Evolutionary conservation across 2,888 invertebrate genomes (phyloP), one percentile per base, ranked within the genome.

Genomic region (Spialia ferax): DNA sequence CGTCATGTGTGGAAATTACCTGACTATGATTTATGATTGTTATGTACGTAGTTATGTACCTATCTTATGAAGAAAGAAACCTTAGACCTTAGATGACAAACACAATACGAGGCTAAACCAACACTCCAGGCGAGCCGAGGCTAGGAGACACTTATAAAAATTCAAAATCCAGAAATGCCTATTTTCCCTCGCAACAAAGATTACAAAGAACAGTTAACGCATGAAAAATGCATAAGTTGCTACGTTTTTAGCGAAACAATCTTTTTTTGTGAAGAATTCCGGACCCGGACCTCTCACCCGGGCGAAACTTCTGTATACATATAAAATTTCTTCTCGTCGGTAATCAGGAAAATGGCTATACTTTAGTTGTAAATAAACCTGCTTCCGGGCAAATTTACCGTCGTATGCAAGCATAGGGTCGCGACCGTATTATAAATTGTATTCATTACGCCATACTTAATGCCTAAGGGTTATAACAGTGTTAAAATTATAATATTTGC

Each of bases 141-240:
- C 11, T 22, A 50, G 13, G 8, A 23, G 29, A 4, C 18, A n/a
- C 45, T 50, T 20, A 11, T 6, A 22, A 50, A 10, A 18, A 20
- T 48, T 48, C 11, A 22, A 50, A 50, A 11, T 23, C 50, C 11
- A 11, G 42, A 42, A 23, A 52, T n/a, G 23, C 11, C 22, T 20
- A 5, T 56, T 13, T 35, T 48, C 48, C 20, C 56, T 32, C n/a
- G 18, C 15, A 35, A 35, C 56, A 35, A 8, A 32, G 32, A n/a
- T n/a, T n/a, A n/a, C n/a, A n/a, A 32, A 7, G 20, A 13, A 56
- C 15, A 35, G 56, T 55, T 55, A 18, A 13, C 20, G 18, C 7
- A 56, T 56, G 35, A 56, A 56, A 56, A 56, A 56, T 56, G 56
- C 56, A 56, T 22, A 35, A 6, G 35, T 56, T 35, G 20, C 56